Percentiles rank a stretch among this genome's conserved stretches.
These are phyloP conservation scores for Polyploca ridens DNA, from an alignment of 2,888 invertebrate species.

Conservation along the genomic window DNA sequence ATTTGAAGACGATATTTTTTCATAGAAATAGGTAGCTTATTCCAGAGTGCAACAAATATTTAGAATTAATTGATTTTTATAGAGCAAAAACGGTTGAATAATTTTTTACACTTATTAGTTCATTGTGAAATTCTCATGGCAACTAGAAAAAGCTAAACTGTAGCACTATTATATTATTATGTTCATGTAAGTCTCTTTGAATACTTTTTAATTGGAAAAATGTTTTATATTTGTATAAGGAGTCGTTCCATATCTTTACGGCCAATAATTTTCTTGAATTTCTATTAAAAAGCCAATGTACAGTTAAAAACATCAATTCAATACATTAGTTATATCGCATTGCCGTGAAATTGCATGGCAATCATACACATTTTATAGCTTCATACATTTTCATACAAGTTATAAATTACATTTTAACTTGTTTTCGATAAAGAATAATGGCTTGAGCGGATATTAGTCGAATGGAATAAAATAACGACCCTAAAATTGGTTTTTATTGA, in stretches of 20 bases:
- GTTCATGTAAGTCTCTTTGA: neutral
- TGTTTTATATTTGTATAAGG: neutral
- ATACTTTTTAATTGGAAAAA: neutral
- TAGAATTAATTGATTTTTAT: conserved; percentile 1
- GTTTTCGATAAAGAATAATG: conserved; percentile 8
- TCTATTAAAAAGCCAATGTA: conserved; percentile 51
- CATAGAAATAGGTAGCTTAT: neutral
- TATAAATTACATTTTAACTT: conserved; percentile 25
- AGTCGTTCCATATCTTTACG: conserved; percentile 4
- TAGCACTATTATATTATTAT: neutral
- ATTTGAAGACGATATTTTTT: conserved; percentile 5
- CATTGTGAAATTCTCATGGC: neutral
- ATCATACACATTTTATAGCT: conserved; percentile 40
- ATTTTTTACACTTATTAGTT: neutral
- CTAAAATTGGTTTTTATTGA: neutral
- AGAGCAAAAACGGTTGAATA: neutral
- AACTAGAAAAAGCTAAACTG: neutral
- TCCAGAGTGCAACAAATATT: neutral
- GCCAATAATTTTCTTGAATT: conserved; percentile 38
- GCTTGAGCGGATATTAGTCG: neutral
- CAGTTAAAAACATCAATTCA: conserved; percentile 46
- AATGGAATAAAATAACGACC: neutral
- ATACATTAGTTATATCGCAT: conserved; percentile 43
- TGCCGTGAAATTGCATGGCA: conserved; percentile 52
- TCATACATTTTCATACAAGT: conserved; percentile 42